Percentiles rank a stretch among this genome's conserved stretches.
Conservation (phyloP, 2,113 vertebrate species). For the Protobothrops mucrosquamatus region DNA sequence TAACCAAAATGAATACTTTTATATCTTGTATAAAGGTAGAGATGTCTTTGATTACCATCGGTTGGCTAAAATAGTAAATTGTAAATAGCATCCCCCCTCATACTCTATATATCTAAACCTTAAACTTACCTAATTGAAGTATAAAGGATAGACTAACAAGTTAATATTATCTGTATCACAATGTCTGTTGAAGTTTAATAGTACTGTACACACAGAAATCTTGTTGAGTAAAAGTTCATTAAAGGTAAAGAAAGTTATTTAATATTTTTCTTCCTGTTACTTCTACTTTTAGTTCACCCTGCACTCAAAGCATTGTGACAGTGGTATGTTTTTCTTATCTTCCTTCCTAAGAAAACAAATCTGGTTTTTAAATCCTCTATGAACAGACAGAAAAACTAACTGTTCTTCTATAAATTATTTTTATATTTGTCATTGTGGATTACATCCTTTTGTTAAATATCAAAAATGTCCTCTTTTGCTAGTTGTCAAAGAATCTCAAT, state of each 20-base stretch:
- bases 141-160: background rate
- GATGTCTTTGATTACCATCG: background rate
- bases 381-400: background rate
- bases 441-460: background rate
- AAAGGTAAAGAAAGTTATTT: background rate
- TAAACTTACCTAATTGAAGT: background rate
- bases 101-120: background rate
- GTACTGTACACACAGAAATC: background rate
- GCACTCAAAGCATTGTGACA: background rate
- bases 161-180: background rate
- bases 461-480: background rate
- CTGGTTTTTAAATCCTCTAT: background rate
- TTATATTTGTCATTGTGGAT: background rate
- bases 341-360: background rate
- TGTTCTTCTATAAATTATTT: background rate
- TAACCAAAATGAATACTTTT: background rate
- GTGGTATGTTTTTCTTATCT: background rate
- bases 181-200: background rate
- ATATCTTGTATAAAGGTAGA: slow-evolving; percentile 42
- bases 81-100: background rate
- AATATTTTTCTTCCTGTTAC: background rate
- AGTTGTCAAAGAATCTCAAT: background rate
- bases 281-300: background rate
- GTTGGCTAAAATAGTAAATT: background rate
- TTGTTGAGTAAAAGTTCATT: background rate